Conservation (phyloP, 2,888 invertebrate species). For the Meghimatium bilineatum region DNA sequence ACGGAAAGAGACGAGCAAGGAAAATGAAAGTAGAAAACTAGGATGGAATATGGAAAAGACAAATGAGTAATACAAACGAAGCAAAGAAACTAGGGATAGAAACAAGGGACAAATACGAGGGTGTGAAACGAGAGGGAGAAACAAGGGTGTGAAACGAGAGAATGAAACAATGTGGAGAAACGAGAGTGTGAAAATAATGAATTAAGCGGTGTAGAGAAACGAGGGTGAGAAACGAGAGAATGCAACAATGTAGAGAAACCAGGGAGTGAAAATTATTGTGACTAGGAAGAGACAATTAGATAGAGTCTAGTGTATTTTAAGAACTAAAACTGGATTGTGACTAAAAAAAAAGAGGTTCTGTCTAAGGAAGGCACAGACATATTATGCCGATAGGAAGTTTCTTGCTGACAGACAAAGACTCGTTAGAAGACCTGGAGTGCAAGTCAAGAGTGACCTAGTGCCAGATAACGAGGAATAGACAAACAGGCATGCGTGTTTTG, state of each 20-base stretch:
- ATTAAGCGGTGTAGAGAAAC: background rate
- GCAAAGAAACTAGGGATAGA: background rate
- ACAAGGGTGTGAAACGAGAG: background rate
- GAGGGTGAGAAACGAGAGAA: background rate
- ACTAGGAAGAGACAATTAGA: background rate
- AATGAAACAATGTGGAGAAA: background rate
- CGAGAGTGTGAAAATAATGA: background rate
- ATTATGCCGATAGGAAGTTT: no score
- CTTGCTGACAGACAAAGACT: no score
- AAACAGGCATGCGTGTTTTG: background rate
- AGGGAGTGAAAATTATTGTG: no score
- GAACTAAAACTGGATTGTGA: background rate
- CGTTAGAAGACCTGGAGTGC: background rate
- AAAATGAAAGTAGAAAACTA: background rate
- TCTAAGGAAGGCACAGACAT: no score
- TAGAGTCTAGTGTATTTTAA: background rate
- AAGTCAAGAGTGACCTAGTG: background rate
- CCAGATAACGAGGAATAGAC: background rate
- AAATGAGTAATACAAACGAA: no score
- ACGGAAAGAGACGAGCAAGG: background rate
- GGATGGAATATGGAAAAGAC: background rate
- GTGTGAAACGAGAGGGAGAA: background rate
- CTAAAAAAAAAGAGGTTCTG: background rate
- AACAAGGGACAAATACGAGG: background rate
- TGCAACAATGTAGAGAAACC: background rate